A percentile compares a stretch with the other conserved stretches of the same genome.
Conservation (phyloP, 2,888 invertebrate species). For the Junonia oenone region DNA sequence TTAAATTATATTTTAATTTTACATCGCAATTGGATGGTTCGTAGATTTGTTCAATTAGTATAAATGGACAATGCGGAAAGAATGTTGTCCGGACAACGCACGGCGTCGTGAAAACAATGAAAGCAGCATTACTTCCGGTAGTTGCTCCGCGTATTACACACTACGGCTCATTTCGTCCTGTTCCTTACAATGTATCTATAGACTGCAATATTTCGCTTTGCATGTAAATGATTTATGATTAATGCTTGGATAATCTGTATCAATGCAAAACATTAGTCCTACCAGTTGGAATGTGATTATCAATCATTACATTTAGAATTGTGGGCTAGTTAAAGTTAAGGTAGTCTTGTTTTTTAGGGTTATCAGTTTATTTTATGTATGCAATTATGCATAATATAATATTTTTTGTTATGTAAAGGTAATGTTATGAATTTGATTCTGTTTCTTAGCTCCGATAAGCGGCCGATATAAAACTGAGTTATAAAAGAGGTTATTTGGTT, state of each 20-base stretch:
- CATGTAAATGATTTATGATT: not conserved
- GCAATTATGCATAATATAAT: no score
- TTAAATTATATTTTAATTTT: not conserved
- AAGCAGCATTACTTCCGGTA: slow-evolving; percentile 64
- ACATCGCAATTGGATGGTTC: slow-evolving; percentile 30
- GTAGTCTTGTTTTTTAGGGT: not conserved
- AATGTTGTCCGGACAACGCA: slow-evolving; percentile 37
- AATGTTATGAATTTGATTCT: slow-evolving; percentile 17
- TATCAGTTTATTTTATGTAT: no score
- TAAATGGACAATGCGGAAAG: slow-evolving; percentile 35
- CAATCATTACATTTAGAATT: no score
- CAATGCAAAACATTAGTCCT: no score
- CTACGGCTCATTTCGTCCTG: slow-evolving; percentile 54
- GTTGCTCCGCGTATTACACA: slow-evolving; percentile 46
- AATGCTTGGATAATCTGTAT: not conserved
- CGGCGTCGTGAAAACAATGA: slow-evolving; percentile 46
- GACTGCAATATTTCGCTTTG: not conserved
- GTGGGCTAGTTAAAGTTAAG: no score
- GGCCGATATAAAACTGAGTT: slow-evolving; percentile 62
- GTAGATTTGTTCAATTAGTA: slow-evolving; percentile 48
- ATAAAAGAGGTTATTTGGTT: slow-evolving; percentile 70
- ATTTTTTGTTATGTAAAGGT: not conserved
- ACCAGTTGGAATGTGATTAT: no score
- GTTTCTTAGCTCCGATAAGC: slow-evolving; percentile 43
- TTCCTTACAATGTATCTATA: slow-evolving; percentile 39